Evolutionary conservation across 92 coral and sea anemone genomes (phyloP).

Genomic region (Siderastrea siderea): DNA sequence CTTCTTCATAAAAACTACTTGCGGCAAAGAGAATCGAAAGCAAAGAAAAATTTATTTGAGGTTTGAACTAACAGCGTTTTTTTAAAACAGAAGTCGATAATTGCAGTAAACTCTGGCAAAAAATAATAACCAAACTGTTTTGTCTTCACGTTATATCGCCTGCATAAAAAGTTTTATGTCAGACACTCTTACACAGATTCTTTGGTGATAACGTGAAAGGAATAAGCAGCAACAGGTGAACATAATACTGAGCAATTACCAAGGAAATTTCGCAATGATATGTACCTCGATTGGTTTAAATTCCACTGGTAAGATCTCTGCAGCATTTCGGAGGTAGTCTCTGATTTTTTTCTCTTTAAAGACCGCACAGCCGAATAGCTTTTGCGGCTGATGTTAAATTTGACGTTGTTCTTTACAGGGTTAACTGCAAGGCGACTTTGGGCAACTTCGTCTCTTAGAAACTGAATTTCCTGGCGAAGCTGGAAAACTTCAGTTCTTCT

Average conservation of each 20-base stretch:
- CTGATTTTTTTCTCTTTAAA: conserved; percentile 28
- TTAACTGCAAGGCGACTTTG: conserved; percentile 15
- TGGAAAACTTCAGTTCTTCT: conserved; percentile 19
- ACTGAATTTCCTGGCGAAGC: conserved; percentile 22
- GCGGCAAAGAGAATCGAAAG: neutral
- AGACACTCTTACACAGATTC: conserved; percentile 4
- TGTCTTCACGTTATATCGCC: neutral
- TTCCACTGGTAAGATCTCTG: conserved; percentile 12
- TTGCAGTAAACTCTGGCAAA: neutral
- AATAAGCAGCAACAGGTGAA: conserved; percentile 4
- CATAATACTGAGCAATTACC: conserved; percentile 13
- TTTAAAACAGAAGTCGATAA: neutral
- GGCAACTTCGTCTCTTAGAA: conserved; percentile 13
- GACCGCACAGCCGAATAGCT: conserved; percentile 32
- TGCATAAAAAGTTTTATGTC: conserved; percentile 4
- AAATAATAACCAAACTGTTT: neutral
- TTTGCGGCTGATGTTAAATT: conserved; percentile 24
- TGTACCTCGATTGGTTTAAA: conserved; percentile 24
- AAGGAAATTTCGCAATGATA: conserved; percentile 10
- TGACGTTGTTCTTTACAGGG: conserved; percentile 10
- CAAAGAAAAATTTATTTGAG: neutral
- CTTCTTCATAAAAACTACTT: neutral
- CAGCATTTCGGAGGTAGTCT: conserved; percentile 18
- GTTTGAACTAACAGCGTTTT: neutral
- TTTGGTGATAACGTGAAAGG: conserved; percentile 16